These are phyloP conservation scores for Hetaerina americana DNA, from an alignment of 1,140 invertebrate species.

Conservation along the genomic window DNA sequence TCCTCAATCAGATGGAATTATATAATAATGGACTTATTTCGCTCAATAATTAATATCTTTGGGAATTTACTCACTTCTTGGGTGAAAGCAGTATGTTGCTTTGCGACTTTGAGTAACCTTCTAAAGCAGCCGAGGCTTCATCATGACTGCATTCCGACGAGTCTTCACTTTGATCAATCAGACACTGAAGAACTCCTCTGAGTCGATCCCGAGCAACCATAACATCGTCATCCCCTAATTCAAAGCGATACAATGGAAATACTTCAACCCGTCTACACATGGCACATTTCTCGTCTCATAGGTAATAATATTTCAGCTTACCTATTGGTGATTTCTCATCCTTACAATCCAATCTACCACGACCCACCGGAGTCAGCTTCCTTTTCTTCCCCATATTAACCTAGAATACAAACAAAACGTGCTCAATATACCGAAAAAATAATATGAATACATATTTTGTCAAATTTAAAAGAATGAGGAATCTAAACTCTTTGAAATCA, in stretches of 20 bases:
- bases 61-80: not conserved
- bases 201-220: not conserved
- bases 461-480: too few relatives aligned
- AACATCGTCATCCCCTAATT: not conserved
- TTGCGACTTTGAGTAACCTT: not conserved
- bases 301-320: too few relatives aligned
- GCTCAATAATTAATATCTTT: too few relatives aligned
- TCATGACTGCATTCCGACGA: not conserved
- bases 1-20: too few relatives aligned
- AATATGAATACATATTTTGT: too few relatives aligned
- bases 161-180: not conserved
- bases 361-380: not conserved
- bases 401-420: too few relatives aligned
- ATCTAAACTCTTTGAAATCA: too few relatives aligned
- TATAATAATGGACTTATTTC: too few relatives aligned
- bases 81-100: not conserved
- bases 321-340: not conserved
- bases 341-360: not conserved
- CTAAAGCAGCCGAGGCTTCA: not conserved
- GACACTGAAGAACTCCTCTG: not conserved
- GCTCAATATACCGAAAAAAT: too few relatives aligned
- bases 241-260: not conserved
- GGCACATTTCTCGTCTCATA: not conserved
- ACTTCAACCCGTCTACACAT: not conserved
- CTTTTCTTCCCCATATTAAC: not conserved